phyloP scores from a whole-genome alignment of 2,113 vertebrate species.

The Sapayoa aenigma region DNA sequence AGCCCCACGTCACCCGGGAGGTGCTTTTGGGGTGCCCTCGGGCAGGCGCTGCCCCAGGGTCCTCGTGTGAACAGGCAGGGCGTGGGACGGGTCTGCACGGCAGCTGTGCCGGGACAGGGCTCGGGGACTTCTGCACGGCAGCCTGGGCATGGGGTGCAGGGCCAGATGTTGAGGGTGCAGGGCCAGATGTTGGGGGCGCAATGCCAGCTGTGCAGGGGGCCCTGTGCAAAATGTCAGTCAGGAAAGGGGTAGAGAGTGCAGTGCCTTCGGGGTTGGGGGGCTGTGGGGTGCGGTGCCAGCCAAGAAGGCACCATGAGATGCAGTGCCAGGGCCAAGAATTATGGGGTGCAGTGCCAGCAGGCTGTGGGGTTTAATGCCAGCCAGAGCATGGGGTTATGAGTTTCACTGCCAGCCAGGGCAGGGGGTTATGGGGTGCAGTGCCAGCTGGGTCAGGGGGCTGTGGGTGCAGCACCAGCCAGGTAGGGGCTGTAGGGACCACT shows the following conservation, averaged over 20 bases:
- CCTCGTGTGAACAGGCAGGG: background rate
- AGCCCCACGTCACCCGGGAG: background rate
- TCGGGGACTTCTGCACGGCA: background rate
- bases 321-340: too few species aligned
- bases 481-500: background rate
- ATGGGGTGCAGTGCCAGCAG: too few species aligned
- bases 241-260: background rate
- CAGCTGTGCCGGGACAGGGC: background rate
- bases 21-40: background rate
- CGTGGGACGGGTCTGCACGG: background rate
- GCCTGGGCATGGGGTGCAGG: background rate
- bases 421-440: background rate
- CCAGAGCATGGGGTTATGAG: background rate
- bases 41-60: background rate
- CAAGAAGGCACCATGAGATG: too few species aligned
- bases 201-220: background rate
- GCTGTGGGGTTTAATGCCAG: background rate
- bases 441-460: background rate
- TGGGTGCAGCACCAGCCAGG: background rate
- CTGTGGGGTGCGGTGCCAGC: background rate
- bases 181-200: background rate
- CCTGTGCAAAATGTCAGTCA: background rate
- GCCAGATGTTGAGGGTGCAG: background rate
- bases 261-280: background rate
- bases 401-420: too few species aligned